A percentile compares a stretch with the other conserved stretches of the same genome.
These are phyloP conservation scores for Fragum fragum DNA, from an alignment of 2,888 invertebrate genomes.

Conservation along the genomic window DNA sequence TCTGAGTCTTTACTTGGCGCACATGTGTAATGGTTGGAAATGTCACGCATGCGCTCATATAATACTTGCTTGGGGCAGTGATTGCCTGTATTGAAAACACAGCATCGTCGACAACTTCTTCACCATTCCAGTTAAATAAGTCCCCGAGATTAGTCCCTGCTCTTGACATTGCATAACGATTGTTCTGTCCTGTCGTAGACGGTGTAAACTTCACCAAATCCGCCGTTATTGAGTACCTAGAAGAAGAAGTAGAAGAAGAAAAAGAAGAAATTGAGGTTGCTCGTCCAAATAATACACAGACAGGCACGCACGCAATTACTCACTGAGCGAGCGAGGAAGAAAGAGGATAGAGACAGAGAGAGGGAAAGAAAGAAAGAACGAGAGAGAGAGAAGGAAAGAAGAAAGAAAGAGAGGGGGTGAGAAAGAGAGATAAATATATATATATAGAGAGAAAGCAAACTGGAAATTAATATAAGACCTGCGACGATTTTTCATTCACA, in stretches of 20 bases:
- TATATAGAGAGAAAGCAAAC: not conserved
- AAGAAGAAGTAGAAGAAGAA: no score
- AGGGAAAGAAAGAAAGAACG: not conserved
- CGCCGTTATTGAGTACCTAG: slow-evolving; percentile 5
- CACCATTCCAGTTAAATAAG: slow-evolving; percentile 42
- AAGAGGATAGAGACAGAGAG: not conserved
- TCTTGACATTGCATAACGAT: slow-evolving; percentile 12
- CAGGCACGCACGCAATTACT: no score
- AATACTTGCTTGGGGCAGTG: slow-evolving; percentile 42
- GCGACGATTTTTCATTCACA: no score
- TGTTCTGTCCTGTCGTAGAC: not conserved
- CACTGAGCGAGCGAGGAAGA: not conserved
- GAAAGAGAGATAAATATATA: no score
- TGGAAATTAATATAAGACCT: no score
- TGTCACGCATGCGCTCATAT: no score
- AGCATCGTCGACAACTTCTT: slow-evolving; percentile 9
- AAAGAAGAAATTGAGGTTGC: no score
- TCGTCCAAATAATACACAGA: no score
- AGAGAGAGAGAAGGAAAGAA: not conserved
- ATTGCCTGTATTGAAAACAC: slow-evolving; percentile 41
- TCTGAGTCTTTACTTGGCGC: no score
- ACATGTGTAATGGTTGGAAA: no score
- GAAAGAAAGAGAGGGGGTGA: not conserved
- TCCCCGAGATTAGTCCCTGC: slow-evolving; percentile 8
- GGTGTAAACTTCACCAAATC: slow-evolving; percentile 1